Conservation (phyloP, 1,140 invertebrate species). For the Coenobita brevimanus region DNA sequence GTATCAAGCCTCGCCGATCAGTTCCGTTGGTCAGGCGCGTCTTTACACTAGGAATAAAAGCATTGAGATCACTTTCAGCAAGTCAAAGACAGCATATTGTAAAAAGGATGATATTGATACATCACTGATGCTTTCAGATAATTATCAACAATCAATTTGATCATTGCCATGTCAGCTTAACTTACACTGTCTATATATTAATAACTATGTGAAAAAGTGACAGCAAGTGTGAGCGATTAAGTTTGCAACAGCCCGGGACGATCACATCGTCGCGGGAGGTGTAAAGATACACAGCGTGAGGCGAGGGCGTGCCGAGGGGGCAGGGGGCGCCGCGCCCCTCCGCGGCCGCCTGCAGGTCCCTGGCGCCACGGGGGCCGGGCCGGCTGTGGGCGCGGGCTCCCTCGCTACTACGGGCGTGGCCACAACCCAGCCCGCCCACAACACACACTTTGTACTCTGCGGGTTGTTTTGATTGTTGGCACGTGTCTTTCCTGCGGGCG, state of each 20-base stretch:
- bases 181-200: slow-evolving; percentile 64
- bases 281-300: slow-evolving; percentile 50
- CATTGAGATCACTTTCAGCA: slow-evolving; percentile 67
- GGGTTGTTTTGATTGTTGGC: slow-evolving; percentile 68
- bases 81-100: slow-evolving; percentile 66
- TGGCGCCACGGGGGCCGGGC: slow-evolving; percentile 43
- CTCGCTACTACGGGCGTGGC: slow-evolving; percentile 64
- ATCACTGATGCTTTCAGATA: slow-evolving; percentile 63
- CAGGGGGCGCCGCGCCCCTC: slow-evolving; percentile 43
- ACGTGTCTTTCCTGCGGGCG: slow-evolving; percentile 67
- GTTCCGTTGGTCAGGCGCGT: slow-evolving; percentile 61
- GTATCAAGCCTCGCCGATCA: slow-evolving; percentile 45
- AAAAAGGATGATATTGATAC: slow-evolving; percentile 63
- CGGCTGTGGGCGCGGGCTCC: slow-evolving; percentile 55
- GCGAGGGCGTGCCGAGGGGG: slow-evolving; percentile 47
- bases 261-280: slow-evolving; percentile 56
- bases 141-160: slow-evolving; percentile 68
- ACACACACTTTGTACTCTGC: slow-evolving; percentile 67
- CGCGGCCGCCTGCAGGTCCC: slow-evolving; percentile 56
- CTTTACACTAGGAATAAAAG: slow-evolving; percentile 66
- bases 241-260: slow-evolving; percentile 58
- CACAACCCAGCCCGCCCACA: slow-evolving; percentile 64
- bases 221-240: slow-evolving; percentile 66
- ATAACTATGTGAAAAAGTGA: slow-evolving; percentile 67
- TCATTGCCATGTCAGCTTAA: slow-evolving; percentile 64